These are phyloP conservation scores for Ryuthela nishihirai DNA, from an alignment of 2,888 invertebrate species.

Conservation along the genomic window DNA sequence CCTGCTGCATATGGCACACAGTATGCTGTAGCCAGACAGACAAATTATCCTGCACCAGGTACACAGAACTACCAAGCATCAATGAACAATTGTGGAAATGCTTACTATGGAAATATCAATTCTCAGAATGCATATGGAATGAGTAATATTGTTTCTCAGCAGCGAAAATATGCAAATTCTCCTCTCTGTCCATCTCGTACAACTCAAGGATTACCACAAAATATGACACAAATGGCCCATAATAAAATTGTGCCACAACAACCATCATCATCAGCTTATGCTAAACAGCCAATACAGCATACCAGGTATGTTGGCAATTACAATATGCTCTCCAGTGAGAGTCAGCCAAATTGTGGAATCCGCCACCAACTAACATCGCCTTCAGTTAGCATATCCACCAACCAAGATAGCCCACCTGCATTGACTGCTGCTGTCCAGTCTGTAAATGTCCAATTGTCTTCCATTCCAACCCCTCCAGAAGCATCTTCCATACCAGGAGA, in stretches of 20 bases:
- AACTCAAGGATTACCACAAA: conserved; percentile 20
- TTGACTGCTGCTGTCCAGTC: conserved; percentile 7
- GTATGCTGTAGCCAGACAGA: conserved; percentile 22
- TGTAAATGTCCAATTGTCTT: conserved; percentile 24
- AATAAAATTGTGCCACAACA: conserved; percentile 24
- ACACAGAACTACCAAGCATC: conserved; percentile 20
- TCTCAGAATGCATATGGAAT: conserved; percentile 10
- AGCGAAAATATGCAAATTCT: conserved; percentile 28
- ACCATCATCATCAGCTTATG: not conserved
- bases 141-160: conserved; percentile 5
- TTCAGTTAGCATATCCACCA: conserved; percentile 2
- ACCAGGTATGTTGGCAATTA: conserved; percentile 13
- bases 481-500: conserved; percentile 21
- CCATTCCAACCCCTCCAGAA: conserved; percentile 36
- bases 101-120: conserved; percentile 22
- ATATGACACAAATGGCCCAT: conserved; percentile 30
- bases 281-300: not conserved
- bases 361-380: conserved; percentile 14
- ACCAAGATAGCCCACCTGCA: conserved; percentile 16
- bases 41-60: conserved; percentile 9
- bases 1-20: conserved; percentile 18
- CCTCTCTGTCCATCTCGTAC: conserved; percentile 18
- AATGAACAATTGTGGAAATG: conserved; percentile 11
- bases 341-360: conserved; percentile 11
- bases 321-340: conserved; percentile 7